A percentile compares a stretch with the other conserved stretches of the same genome.
These are phyloP conservation scores for Onthophagus taurus DNA, from an alignment of 1,140 invertebrate genomes.

Conservation along the genomic window DNA sequence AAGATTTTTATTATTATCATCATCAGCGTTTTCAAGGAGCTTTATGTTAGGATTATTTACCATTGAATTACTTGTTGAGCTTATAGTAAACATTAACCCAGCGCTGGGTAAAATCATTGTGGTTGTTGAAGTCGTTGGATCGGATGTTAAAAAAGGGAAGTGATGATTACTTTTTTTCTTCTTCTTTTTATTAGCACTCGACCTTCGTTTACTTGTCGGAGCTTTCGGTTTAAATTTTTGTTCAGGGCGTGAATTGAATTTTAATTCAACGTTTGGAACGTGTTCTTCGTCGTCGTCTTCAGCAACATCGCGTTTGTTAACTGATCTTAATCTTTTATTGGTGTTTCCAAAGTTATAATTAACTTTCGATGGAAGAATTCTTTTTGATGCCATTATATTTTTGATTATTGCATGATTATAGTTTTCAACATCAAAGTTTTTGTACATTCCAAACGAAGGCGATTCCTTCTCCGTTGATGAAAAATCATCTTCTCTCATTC, in stretches of 20 bases:
- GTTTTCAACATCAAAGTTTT: background rate
- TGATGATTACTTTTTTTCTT: no score
- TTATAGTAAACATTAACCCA: no score
- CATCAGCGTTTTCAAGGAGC: slow-evolving; percentile 2
- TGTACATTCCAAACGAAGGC: no score
- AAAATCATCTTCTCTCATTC: background rate
- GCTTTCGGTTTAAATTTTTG: no score
- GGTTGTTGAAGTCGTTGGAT: no score
- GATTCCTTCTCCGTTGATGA: no score
- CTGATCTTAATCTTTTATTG: background rate
- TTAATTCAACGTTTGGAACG: background rate
- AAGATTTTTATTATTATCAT: slow-evolving; percentile 5
- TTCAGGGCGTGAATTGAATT: background rate
- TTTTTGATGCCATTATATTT: no score
- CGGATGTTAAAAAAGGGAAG: no score
- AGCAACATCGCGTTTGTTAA: background rate
- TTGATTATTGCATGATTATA: background rate
- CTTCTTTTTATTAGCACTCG: no score
- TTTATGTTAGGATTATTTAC: slow-evolving; percentile 2
- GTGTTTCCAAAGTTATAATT: background rate
- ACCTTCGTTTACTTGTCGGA: no score
- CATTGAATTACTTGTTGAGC: no score
- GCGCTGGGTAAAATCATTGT: no score
- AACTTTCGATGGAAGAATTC: background rate
- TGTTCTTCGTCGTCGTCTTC: background rate